Conservation (phyloP, 2,888 invertebrate genomes). For the Drosophila prostipennis region DNA sequence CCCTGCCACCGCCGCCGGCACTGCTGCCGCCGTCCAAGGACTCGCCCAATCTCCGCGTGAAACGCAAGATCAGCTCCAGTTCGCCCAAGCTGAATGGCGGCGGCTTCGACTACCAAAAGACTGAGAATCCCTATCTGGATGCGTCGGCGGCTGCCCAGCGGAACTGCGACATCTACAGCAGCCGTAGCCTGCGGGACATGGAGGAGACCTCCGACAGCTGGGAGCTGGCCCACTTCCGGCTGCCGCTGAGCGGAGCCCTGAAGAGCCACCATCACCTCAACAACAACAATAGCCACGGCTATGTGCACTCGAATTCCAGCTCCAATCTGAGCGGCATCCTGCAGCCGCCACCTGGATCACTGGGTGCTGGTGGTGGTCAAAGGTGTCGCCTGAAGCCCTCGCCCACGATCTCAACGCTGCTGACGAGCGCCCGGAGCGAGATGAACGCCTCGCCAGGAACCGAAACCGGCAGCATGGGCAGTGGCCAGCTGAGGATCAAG, state of each 20-base stretch:
- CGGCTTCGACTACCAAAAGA: conserved; percentile 61
- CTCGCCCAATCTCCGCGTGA: conserved; percentile 74
- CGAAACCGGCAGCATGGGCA: conserved; percentile 65
- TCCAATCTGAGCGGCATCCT: conserved; percentile 77
- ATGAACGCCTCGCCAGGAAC: conserved; percentile 1
- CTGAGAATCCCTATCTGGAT: conserved; percentile 67
- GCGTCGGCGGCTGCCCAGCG: conserved; percentile 36
- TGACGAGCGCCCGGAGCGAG: conserved; percentile 40
- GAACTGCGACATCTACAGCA: conserved; percentile 70
- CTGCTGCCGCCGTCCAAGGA: conserved; percentile 29
- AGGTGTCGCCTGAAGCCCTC: conserved; percentile 68
- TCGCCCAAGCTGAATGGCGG: conserved; percentile 81
- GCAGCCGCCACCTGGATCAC: conserved; percentile 49
- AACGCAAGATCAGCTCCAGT: conserved; percentile 82
- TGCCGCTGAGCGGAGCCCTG: conserved; percentile 78
- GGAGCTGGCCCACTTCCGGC: conserved; percentile 79
- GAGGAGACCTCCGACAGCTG: conserved; percentile 61
- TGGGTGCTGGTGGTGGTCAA: conserved; percentile 44
- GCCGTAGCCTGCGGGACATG: conserved; percentile 67
- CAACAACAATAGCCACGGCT: conserved; percentile 59
- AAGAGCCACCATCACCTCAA: conserved; percentile 73
- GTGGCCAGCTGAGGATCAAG: conserved; percentile 67
- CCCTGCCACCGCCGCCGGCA: conserved; percentile 27
- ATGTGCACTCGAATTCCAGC: conserved; percentile 74
- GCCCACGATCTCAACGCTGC: conserved; percentile 76